phyloP scores from a whole-genome alignment of 2,888 invertebrate genomes.

The Archaeoteleia sp. region DNA sequence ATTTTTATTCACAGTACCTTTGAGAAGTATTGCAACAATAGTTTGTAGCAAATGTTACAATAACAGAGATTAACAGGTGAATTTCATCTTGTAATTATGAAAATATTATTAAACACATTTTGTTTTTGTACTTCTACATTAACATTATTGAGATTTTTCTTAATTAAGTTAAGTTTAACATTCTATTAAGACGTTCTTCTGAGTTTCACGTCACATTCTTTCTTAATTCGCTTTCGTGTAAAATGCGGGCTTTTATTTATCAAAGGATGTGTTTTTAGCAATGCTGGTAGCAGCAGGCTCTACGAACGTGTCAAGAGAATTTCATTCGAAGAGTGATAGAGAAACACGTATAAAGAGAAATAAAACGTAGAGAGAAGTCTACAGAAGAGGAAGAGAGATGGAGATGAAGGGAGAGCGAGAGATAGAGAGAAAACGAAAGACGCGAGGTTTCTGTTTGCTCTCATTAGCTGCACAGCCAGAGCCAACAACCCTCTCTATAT shows the following conservation, averaged over 20 bases:
- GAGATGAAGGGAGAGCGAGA: conserved; percentile 33
- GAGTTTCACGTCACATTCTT: conserved; percentile 38
- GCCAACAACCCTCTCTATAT: conserved; percentile 57
- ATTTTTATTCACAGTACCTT: no score
- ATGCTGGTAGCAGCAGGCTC: conserved; percentile 57
- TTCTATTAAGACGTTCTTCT: conserved; percentile 34
- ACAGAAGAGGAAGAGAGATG: conserved; percentile 29
- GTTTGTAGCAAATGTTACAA: no score
- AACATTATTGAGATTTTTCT: no score
- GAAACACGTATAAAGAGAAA: conserved; percentile 45
- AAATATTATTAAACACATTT: no score
- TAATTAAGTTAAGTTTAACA: conserved; percentile 32
- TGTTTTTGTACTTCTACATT: conserved; percentile 19
- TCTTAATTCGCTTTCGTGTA: conserved; percentile 43
- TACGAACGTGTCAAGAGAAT: conserved; percentile 48
- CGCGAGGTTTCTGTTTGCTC: conserved; percentile 59
- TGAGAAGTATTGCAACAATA: no score
- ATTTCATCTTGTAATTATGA: no score
- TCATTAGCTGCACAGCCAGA: conserved; percentile 61
- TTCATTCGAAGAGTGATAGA: conserved; percentile 36
- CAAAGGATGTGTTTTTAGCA: conserved; percentile 48
- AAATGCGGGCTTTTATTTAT: conserved; percentile 51
- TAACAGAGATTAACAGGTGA: no score
- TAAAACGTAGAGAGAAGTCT: conserved; percentile 32
- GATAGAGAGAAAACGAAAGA: conserved; percentile 28